phyloP scores from a whole-genome alignment of 2,113 vertebrate genomes.

The Heliornis fulica region DNA sequence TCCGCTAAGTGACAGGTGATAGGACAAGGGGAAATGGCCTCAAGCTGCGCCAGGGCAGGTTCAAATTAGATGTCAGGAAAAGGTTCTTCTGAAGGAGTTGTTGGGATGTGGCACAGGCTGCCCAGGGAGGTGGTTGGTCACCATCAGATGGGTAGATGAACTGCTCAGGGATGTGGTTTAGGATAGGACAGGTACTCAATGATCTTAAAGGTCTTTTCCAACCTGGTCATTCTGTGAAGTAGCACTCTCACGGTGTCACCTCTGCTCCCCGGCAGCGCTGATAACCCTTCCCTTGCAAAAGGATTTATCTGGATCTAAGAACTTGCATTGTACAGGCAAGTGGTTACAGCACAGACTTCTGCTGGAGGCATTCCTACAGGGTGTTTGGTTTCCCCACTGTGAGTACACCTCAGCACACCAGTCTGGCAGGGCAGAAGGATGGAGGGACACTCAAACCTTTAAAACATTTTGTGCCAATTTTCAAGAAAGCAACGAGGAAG shows the following conservation, averaged over 20 bases:
- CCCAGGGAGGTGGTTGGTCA: too few relatives aligned
- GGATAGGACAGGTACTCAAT: too few relatives aligned
- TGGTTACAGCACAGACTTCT: neutral
- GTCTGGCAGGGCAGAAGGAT: neutral
- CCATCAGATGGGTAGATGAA: too few relatives aligned
- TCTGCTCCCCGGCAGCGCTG: neutral
- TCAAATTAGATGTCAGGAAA: too few relatives aligned
- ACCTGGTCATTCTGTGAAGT: too few relatives aligned
- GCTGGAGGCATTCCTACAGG: neutral
- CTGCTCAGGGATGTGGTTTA: too few relatives aligned
- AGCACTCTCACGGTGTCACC: rapidly evolving
- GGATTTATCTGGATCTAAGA: neutral
- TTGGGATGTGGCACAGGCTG: too few relatives aligned
- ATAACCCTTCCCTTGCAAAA: neutral
- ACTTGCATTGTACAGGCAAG: neutral
- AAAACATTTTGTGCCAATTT: neutral
- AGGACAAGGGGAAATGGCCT: too few relatives aligned
- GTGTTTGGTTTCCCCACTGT: neutral
- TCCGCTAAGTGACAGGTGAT: too few relatives aligned
- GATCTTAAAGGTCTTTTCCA: too few relatives aligned
- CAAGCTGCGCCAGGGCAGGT: too few relatives aligned
- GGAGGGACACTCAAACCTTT: neutral
- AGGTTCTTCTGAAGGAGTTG: too few relatives aligned
- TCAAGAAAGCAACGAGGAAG: neutral
- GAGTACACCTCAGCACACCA: neutral